Base-by-base conservation (phyloP, 2,797 vertebrate genomes). In the Aulostomus chinensis region DNA sequence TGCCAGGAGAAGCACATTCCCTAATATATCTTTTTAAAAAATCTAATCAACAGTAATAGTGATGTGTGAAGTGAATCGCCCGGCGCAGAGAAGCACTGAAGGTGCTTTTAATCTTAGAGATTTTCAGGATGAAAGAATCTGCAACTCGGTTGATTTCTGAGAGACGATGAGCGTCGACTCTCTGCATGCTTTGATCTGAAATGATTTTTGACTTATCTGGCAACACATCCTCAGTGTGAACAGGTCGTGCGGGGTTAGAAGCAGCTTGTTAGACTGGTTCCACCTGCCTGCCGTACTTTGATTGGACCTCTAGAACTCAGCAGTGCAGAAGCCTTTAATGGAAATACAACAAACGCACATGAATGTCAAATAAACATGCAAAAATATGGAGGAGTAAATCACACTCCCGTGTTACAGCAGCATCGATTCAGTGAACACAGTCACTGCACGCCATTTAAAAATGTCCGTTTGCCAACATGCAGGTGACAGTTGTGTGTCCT, bases 31-130 rank as follows among this genome's bases (percentile, higher is more conserved):
- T 33, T 65, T 37, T 21, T 42, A 9, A 40, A 11, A 40, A 58
- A 59, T 61, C 51, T 36, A 59, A 67, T 63, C 57, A 60, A 26
- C 43, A 58, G 35, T 58, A 45, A 41, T 5, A 24, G 24, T 31
- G 9, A 3, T 9, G 50, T 35, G 17, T 21, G 34, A 48, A 35
- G 29, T 40, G 32, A 26, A 30, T n/a, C 18, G 53, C 32, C 21
- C 15, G 45, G 10, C 58, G 58, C 54, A 26, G 21, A 52, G 30
- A 36, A 34, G 50, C 0, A 36, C 59, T 54, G 36, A 46, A 48
- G 58, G 61, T 22, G 0, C 15, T 65, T 42, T 64, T 72, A 72
- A 70, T 78, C 58, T 62, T 17, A 16, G 18, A 37, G 29, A 42
- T 66, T 58, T 62, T 62, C 16, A 54, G 15, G 53, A 63, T 74